phyloP scores from a whole-genome alignment of 1,140 invertebrate genomes.

The Megathymus violae region DNA sequence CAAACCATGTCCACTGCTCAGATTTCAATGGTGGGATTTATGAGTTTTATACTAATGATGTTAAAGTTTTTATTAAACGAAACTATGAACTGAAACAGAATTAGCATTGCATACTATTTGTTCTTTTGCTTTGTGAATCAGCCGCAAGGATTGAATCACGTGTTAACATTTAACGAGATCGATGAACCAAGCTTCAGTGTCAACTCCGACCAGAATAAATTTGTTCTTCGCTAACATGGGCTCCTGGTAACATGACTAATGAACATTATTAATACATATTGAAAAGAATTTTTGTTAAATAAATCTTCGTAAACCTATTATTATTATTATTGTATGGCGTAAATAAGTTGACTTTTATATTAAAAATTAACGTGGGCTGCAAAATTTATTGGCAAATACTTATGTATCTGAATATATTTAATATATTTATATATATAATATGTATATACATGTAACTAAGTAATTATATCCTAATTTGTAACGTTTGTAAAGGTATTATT shows the following conservation, averaged over 20 bases:
- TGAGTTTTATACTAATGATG: conserved; percentile 3
- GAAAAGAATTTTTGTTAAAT: conserved; percentile 13
- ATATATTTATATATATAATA: no score
- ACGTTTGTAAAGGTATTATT: no score
- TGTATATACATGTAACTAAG: no score
- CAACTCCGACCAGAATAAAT: conserved; percentile 41
- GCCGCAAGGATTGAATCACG: conserved; percentile 58
- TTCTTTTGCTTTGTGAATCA: conserved; percentile 44
- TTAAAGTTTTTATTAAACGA: no score
- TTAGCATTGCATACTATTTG: conserved; percentile 49
- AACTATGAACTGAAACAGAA: no score
- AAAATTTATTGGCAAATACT: no score
- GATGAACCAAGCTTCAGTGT: conserved; percentile 15
- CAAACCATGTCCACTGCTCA: not conserved
- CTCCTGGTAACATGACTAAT: conserved; percentile 35
- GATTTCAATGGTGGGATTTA: not conserved
- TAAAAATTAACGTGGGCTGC: no score
- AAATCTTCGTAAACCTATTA: conserved; percentile 18
- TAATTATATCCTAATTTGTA: no score
- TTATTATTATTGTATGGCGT: conserved; percentile 1
- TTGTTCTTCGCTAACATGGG: conserved; percentile 17
- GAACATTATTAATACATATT: conserved; percentile 40
- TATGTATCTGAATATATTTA: no score
- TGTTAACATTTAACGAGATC: conserved; percentile 18
- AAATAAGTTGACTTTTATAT: no score